phyloP scores from a whole-genome alignment of 2,888 invertebrate species.

The Epinotia brunnichana region DNA sequence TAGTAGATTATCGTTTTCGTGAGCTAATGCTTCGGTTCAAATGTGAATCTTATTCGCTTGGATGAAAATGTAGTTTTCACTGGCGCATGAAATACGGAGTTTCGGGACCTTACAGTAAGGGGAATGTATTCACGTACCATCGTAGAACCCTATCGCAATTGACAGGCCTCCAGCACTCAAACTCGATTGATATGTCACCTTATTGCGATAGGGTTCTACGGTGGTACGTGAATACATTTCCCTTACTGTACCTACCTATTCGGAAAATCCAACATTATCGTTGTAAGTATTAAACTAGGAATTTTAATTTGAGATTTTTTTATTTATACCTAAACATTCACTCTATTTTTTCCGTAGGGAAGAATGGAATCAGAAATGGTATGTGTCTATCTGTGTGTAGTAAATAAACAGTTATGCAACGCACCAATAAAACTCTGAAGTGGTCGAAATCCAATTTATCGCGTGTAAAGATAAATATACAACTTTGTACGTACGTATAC shows the following conservation, averaged over 20 bases:
- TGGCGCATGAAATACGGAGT: background rate
- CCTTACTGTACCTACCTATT: too few relatives aligned
- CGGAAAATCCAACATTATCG: background rate
- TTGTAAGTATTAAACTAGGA: background rate
- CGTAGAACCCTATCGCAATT: too few relatives aligned
- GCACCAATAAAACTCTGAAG: conserved; percentile 13
- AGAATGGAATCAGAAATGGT: too few relatives aligned
- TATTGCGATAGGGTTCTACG: too few relatives aligned
- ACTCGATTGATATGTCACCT: too few relatives aligned
- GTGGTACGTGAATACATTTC: too few relatives aligned
- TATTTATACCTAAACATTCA: background rate
- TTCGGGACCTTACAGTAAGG: background rate
- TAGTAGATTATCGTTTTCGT: background rate
- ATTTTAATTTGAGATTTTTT: background rate
- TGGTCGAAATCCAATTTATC: conserved; percentile 17
- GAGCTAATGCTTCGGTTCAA: background rate
- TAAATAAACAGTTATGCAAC: conserved; percentile 31
- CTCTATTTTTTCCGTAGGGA: too few relatives aligned
- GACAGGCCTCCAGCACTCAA: too few relatives aligned
- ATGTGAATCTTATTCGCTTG: background rate
- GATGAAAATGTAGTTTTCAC: background rate
- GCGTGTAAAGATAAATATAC: background rate
- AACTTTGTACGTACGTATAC: background rate
- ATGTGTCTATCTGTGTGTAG: conserved; percentile 2
- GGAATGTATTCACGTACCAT: too few relatives aligned